A percentile compares a stretch with the other conserved stretches of the same genome.
These are phyloP conservation scores for Kryptolebias ocellatus DNA, from an alignment of 2,797 vertebrate species.

Conservation along the genomic window DNA sequence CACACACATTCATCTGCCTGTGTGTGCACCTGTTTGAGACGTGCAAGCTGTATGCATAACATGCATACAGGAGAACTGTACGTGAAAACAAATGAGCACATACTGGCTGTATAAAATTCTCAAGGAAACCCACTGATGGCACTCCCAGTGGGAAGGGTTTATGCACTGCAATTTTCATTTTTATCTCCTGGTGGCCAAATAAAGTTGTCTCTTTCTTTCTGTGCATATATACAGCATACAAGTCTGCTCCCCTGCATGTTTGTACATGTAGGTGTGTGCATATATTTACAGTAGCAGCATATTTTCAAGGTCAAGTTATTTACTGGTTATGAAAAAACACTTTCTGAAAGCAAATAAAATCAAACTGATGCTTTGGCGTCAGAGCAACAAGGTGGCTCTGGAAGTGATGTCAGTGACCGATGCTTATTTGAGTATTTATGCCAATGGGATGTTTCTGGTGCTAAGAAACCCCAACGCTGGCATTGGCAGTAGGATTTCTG, in stretches of 20 bases:
- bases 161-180: constrained; percentile 68
- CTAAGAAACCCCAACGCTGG: no score
- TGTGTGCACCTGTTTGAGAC: constrained; percentile 30
- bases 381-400: no score
- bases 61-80: constrained; percentile 20
- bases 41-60: constrained; percentile 12
- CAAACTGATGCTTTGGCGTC: neutral
- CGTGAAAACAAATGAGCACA: constrained; percentile 13
- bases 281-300: constrained; percentile 10
- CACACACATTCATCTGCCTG: constrained; percentile 38
- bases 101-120: constrained; percentile 37
- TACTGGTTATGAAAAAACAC: neutral
- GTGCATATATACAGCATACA: neutral
- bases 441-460: no score
- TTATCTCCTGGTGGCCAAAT: constrained; percentile 61
- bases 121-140: constrained; percentile 50
- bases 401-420: no score
- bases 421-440: no score
- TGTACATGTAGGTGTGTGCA: constrained; percentile 15
- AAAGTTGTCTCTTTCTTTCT: constrained; percentile 54
- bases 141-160: constrained; percentile 50
- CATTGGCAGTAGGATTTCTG: no score
- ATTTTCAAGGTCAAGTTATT: constrained; percentile 11
- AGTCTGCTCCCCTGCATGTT: constrained; percentile 1
- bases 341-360: neutral